Evolutionary conservation across 37 sponge, comb jelly and placozoan species (phyloP).

Genomic region (Dysidea cf. avara): DNA sequence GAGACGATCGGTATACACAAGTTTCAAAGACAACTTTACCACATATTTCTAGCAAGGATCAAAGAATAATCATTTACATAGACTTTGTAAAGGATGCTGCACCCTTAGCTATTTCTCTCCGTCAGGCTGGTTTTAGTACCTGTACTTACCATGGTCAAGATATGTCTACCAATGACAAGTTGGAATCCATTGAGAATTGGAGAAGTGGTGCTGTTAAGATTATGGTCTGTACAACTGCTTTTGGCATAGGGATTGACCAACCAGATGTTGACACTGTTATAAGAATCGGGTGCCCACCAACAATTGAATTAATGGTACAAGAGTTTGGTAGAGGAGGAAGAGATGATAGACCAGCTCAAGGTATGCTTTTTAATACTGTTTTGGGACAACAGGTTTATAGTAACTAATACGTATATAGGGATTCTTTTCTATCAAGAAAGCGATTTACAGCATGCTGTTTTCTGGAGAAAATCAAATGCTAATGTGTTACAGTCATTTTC

Average conservation of each 20-base stretch:
- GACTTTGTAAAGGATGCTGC: constrained; percentile 36
- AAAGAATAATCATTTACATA: constrained; percentile 14
- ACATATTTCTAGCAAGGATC: neutral
- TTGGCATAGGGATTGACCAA: no score
- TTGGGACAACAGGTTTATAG: no score
- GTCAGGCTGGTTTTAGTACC: constrained; percentile 1
- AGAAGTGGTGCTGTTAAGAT: no score
- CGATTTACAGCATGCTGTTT: constrained; percentile 25
- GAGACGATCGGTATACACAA: constrained; percentile 2
- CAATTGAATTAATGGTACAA: constrained; percentile 17
- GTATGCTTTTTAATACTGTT: neutral
- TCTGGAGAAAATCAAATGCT: constrained; percentile 10
- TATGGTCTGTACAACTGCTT: no score
- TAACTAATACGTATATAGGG: no score
- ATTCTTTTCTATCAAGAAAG: constrained; percentile 14
- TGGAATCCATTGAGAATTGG: constrained; percentile 26
- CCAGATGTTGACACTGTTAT: no score
- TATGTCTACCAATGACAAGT: constrained; percentile 32
- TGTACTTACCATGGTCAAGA: constrained; percentile 30
- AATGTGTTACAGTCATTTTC: no score
- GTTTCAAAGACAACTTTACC: neutral
- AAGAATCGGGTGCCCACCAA: constrained; percentile 17
- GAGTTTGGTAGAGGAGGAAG: constrained; percentile 53
- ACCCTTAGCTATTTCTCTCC: constrained; percentile 17
- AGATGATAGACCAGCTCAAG: constrained; percentile 32